Evolutionary conservation across 2,888 invertebrate species (phyloP).

Genomic region (Eulithis testata): DNA sequence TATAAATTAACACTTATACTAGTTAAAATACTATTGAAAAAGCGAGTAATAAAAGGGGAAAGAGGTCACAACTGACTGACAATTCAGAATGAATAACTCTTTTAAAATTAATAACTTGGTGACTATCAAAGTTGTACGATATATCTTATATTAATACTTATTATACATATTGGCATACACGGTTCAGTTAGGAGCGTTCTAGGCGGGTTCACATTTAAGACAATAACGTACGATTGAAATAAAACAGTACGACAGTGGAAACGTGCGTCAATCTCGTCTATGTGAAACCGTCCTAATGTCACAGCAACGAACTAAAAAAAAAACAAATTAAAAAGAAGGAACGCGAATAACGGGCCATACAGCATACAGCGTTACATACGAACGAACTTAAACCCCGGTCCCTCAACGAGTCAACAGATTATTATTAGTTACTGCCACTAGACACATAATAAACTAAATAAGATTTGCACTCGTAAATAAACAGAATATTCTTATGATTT

Average conservation of each 20-base stretch:
- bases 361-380: slow-evolving; percentile 23
- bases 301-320: slow-evolving; percentile 7
- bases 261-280: slow-evolving; percentile 2
- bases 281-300: slow-evolving; percentile 8
- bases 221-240: neutral
- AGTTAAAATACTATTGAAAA: slow-evolving; percentile 54
- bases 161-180: slow-evolving; percentile 45
- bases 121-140: slow-evolving; percentile 67
- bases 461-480: slow-evolving; percentile 57
- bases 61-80: slow-evolving; percentile 38
- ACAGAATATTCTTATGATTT: slow-evolving; percentile 38
- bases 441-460: slow-evolving; percentile 58
- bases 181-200: neutral
- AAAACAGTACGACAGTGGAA: no score
- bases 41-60: slow-evolving; percentile 50
- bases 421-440: slow-evolving; percentile 50
- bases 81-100: slow-evolving; percentile 29
- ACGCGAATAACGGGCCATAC: slow-evolving; percentile 37
- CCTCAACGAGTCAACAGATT: slow-evolving; percentile 51
- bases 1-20: slow-evolving; percentile 61
- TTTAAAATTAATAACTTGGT: slow-evolving; percentile 30
- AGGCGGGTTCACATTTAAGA: slow-evolving; percentile 8
- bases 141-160: slow-evolving; percentile 61
- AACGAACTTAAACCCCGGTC: slow-evolving; percentile 32
- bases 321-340: slow-evolving; percentile 14